Percentiles rank a stretch among this genome's conserved stretches.
phyloP scores from a whole-genome alignment of 2,797 vertebrate species.

The Remorina albescens region DNA sequence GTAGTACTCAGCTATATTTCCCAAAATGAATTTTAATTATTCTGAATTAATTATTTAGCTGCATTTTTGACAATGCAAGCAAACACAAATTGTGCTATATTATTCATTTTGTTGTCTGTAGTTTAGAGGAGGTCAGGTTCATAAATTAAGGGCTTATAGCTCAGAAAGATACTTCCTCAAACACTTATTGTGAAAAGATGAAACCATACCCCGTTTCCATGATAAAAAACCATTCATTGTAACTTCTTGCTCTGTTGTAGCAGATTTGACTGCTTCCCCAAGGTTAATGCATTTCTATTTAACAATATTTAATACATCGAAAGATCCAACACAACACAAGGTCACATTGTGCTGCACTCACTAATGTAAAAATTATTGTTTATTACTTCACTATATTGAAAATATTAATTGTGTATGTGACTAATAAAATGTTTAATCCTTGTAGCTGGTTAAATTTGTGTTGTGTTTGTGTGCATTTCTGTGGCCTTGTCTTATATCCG shows the following conservation, averaged over 20 bases:
- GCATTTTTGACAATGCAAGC: slow-evolving; percentile 6
- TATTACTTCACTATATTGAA: neutral
- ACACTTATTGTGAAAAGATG: slow-evolving; percentile 8
- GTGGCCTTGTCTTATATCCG: neutral
- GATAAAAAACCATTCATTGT: slow-evolving; percentile 3
- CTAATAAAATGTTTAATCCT: neutral
- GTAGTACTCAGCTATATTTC: slow-evolving; percentile 4
- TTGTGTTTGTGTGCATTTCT: neutral
- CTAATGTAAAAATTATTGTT: too few relatives aligned
- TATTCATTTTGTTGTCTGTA: slow-evolving; percentile 31
- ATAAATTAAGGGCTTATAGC: neutral
- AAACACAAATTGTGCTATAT: slow-evolving; percentile 41
- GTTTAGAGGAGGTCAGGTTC: slow-evolving; percentile 19
- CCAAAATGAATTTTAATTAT: slow-evolving; percentile 44
- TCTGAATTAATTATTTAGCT: slow-evolving; percentile 44
- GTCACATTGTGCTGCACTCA: too few relatives aligned
- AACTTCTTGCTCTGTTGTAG: slow-evolving; percentile 8
- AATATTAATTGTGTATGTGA: neutral
- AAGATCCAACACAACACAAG: neutral
- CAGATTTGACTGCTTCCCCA: neutral
- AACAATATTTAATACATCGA: neutral
- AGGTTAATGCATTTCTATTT: neutral
- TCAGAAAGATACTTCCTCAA: neutral
- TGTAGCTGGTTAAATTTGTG: neutral
- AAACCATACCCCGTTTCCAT: slow-evolving; percentile 19